Evolutionary conservation across 2,888 invertebrate genomes (phyloP).

Genomic region (Acanthosepion pharaonis): DNA sequence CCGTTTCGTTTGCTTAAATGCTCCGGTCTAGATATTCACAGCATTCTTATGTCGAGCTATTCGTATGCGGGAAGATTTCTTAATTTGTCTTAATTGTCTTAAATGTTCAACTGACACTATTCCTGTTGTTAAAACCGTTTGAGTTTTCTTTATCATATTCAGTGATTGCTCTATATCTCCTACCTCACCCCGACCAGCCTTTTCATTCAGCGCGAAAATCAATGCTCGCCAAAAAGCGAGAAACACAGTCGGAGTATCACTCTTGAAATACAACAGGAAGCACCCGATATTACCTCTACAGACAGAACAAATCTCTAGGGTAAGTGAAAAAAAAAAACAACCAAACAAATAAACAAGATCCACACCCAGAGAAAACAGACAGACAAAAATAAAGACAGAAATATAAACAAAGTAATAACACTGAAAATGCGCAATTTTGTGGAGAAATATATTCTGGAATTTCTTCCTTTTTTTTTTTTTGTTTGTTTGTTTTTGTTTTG

Average conservation of each 20-base stretch:
- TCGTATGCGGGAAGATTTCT: too few relatives aligned
- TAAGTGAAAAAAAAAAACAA: neutral
- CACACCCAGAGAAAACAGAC: neutral
- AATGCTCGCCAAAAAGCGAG: too few relatives aligned
- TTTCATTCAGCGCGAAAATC: too few relatives aligned
- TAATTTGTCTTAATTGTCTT: too few relatives aligned
- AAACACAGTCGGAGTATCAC: neutral
- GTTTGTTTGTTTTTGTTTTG: neutral
- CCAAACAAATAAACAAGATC: neutral
- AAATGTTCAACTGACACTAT: too few relatives aligned
- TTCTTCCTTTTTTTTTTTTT: neutral
- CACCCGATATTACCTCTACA: neutral
- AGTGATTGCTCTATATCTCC: too few relatives aligned
- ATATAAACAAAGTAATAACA: neutral
- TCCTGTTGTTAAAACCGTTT: too few relatives aligned
- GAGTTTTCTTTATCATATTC: too few relatives aligned
- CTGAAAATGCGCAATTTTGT: neutral
- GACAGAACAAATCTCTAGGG: neutral
- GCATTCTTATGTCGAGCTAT: too few relatives aligned
- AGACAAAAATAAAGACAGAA: neutral
- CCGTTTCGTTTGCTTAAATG: too few relatives aligned
- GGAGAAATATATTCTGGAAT: neutral
- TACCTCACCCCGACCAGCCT: too few relatives aligned
- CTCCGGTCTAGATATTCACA: too few relatives aligned
- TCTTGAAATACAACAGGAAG: neutral